Evolutionary conservation across 2,888 invertebrate genomes (phyloP), one percentile per base, ranked within the genome.

Genomic region (Drosophila kambysellisi): DNA sequence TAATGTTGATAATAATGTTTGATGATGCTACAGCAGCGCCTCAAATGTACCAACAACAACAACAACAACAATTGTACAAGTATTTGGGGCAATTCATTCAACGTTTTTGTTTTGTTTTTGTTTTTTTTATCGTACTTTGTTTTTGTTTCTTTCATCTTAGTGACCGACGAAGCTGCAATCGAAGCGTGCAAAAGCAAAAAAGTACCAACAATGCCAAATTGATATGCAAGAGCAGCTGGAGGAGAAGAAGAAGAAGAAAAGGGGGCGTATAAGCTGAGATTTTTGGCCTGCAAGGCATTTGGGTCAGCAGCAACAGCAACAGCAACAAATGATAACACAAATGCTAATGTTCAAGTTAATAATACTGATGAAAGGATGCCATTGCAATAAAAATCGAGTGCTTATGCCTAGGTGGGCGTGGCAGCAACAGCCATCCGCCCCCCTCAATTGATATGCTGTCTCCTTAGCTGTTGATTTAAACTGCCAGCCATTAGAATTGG

Each of bases 71-170:
- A 37, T 61, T 52, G 64, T 53, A 68, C 73, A 79, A 76, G 79
- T 87, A 87, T 87, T 87, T 88, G 82, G 87, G 88, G 66, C 87
- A 88, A 80, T 88, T 84, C 88, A 86, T 84, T 87, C 84, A 86
- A 65, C 74, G 75, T 75, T 79, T 82, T 74, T 74, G 63, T 69
- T 73, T 61, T 69, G 30, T 60, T 63, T 61, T 61, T 50, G 43
- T 52, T 57, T 70, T 67, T 50, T 54, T 35, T 12, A 43, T 20
- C 43, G 20, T 5, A 43, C 17, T 33, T 30, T 43, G 29, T 59
- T 61, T 48, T 48, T 61, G 54, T 51, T 56, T 25, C 12, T 15
- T 57, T 66, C 78, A 52, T 50, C 58, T 39, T 74, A 76, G 67
- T 79, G 82, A 83, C 81, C 81, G 76, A 74, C 76, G 68, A 70